These are phyloP conservation scores for Blennius ocellaris DNA, from an alignment of 2,113 vertebrate genomes.

Conservation along the genomic window DNA sequence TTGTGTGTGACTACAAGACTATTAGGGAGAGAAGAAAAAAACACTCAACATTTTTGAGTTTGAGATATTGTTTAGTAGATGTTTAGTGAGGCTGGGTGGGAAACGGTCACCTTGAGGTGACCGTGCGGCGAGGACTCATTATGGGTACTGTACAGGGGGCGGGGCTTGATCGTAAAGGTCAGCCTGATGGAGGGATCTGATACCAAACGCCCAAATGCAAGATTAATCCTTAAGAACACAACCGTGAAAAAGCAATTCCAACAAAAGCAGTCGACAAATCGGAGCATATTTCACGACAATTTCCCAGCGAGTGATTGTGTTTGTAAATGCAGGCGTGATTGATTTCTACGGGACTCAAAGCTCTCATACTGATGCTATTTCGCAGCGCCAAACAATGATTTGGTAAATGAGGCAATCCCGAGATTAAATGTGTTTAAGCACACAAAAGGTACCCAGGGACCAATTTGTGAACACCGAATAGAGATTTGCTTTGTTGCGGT, in stretches of 20 bases:
- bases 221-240: neutral
- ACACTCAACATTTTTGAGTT: too few relatives aligned
- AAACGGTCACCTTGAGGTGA: neutral
- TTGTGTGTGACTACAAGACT: too few relatives aligned
- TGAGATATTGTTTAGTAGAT: too few relatives aligned
- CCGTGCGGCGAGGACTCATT: conserved; percentile 4
- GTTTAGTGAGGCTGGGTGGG: too few relatives aligned
- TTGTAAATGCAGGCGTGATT: conserved; percentile 9
- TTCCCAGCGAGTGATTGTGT: neutral
- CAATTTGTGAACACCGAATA: neutral
- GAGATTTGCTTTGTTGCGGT: neutral
- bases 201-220: conserved; percentile 6
- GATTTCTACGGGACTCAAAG: neutral
- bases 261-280: conserved; percentile 20
- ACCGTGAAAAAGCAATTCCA: neutral
- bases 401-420: neutral
- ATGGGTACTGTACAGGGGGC: neutral
- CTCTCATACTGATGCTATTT: neutral
- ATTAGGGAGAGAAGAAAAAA: too few relatives aligned
- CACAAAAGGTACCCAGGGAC: neutral
- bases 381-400: conserved; percentile 1
- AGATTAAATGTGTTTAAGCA: neutral
- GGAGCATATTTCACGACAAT: conserved; percentile 5
- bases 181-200: conserved; percentile 11
- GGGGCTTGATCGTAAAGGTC: neutral